Conservation (phyloP, 2,797 vertebrate genomes). For the Sebastes taczanowskii region DNA sequence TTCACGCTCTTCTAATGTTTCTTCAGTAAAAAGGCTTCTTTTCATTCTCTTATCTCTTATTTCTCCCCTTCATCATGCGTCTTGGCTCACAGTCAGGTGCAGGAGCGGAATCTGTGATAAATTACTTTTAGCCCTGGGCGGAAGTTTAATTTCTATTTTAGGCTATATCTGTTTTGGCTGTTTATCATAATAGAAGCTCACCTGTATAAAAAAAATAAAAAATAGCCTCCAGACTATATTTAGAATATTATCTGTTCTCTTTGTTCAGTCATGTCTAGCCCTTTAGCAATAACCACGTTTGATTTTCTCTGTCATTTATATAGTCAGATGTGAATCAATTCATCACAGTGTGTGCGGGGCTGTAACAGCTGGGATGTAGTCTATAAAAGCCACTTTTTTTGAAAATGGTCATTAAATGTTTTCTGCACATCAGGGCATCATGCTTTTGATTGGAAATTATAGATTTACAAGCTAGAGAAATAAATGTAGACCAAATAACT, state of each 20-base stretch:
- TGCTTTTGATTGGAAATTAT: not conserved
- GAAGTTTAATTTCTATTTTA: slow-evolving; percentile 17
- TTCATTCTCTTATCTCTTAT: not conserved
- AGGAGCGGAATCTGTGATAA: not conserved
- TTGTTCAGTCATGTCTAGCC: not conserved
- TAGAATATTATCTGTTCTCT: not conserved
- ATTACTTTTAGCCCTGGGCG: not conserved
- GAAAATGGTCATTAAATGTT: not conserved
- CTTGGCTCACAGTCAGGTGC: not conserved
- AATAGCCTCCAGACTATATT: slow-evolving; percentile 15
- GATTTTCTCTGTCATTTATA: not conserved
- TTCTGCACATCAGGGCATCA: not conserved
- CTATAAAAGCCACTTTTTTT: not conserved
- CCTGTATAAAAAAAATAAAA: slow-evolving; percentile 3
- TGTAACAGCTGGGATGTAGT: not conserved
- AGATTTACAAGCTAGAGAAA: not conserved
- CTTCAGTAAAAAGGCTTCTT: not conserved
- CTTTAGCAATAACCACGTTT: slow-evolving; percentile 1
- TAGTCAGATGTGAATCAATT: not conserved
- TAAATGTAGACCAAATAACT: not conserved
- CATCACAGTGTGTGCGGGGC: not conserved
- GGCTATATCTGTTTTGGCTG: slow-evolving; percentile 11
- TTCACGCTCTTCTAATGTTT: not conserved
- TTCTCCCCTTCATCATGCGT: not conserved
- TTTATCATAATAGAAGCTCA: slow-evolving; percentile 21